Evolutionary conservation across 2,888 invertebrate genomes (phyloP), one percentile per base, ranked within the genome.

Genomic region (Lithophane socia): DNA sequence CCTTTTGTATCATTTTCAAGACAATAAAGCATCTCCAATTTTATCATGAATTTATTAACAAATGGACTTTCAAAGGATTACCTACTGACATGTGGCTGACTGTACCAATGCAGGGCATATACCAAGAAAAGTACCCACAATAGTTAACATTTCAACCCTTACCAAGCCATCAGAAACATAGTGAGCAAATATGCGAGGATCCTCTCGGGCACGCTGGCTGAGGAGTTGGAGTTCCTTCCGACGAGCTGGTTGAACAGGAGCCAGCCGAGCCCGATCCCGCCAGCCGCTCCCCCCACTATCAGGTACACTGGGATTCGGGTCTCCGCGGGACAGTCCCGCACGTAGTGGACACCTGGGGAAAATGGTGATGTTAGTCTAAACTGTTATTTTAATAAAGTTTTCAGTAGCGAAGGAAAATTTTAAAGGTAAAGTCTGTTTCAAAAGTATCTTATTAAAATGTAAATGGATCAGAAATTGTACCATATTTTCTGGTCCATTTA

Each of bases 221-320:
- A 76, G 95, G 96, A 94, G 97, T 97, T 90, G 92, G 96, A 96
- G 95, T 94, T 97, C 8, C 98, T 94, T 68, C 97, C 97, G 75
- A 97, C 97, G 3, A 98, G 96, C 94, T 98, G 98, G 16, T 97
- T 96, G 97, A 97, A 97, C 68, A 97, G 94, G 78, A 97, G 93
- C 97, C 98, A 97, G 76, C 97, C 97, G 92, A 98, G 97, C 83
- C 98, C 98, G 3, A 98, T 96, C 24, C 98, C 97, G 0, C 98
- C 98, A 18, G 98, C 97, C 16, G 97, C 97, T 0, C 98, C 98
- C 0, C 98, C 98, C n/a, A 98, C 98, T 77, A 98, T 97, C 97
- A 98, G 98, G 95, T 98, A 98, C 47, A 98, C 97, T 0, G 98
- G 98, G 84, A 98, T 97, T 80, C 98, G 97, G 0, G 98, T 98